Percentiles rank a stretch among this genome's conserved stretches.
phyloP scores from a whole-genome alignment of 2,888 invertebrate species.

The Zygogramma bicolorata region DNA sequence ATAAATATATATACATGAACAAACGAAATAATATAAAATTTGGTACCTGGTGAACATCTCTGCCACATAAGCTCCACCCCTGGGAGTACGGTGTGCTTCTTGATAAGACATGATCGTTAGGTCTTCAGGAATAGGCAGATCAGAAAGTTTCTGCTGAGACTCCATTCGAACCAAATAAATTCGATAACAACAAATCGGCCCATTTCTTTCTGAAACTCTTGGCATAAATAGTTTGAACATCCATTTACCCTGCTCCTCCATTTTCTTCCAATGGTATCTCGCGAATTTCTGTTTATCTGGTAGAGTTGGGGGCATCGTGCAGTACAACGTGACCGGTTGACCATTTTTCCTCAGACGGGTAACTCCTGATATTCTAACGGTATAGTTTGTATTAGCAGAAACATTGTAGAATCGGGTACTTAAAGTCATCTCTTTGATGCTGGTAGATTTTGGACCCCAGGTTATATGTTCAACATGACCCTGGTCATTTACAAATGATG shows the following conservation, averaged over 20 bases:
- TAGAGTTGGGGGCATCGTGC: conserved; percentile 78
- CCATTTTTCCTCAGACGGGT: conserved; percentile 83
- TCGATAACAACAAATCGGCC: conserved; percentile 89
- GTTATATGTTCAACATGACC: conserved; percentile 69
- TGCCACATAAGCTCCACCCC: conserved; percentile 84
- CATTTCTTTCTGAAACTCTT: conserved; percentile 85
- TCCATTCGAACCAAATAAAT: conserved; percentile 82
- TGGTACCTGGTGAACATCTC: conserved; percentile 83
- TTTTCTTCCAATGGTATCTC: conserved; percentile 73
- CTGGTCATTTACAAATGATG: conserved; percentile 70
- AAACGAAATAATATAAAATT: background rate
- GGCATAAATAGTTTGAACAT: conserved; percentile 83
- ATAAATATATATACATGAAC: background rate
- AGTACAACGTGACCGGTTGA: conserved; percentile 73
- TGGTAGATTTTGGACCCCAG: conserved; percentile 73
- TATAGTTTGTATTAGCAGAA: conserved; percentile 87
- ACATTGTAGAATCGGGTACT: conserved; percentile 76
- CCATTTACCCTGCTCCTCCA: conserved; percentile 75
- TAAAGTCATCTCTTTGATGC: conserved; percentile 69
- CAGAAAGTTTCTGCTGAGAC: conserved; percentile 73
- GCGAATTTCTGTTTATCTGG: conserved; percentile 77
- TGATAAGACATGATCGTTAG: conserved; percentile 80
- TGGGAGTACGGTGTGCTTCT: conserved; percentile 77
- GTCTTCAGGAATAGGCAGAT: conserved; percentile 77
- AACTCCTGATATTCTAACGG: conserved; percentile 81